These are phyloP conservation scores for Anthrax anthrax DNA, from an alignment of 2,888 invertebrate genomes.

Conservation along the genomic window DNA sequence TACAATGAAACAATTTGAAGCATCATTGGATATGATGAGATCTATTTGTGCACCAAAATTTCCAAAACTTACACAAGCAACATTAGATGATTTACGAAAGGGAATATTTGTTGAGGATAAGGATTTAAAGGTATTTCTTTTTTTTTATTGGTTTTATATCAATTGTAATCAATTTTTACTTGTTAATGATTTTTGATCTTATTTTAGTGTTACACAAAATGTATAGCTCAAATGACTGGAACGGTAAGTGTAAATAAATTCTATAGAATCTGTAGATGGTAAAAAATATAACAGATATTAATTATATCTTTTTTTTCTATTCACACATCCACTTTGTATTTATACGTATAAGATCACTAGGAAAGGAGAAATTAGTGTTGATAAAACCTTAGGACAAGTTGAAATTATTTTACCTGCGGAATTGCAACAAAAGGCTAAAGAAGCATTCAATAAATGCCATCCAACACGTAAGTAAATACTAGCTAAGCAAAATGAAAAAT, in stretches of 20 bases:
- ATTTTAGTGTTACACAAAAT: conserved; percentile 26
- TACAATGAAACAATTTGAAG: conserved; percentile 27
- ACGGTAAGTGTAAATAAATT: too few relatives aligned
- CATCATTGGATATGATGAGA: conserved; percentile 29
- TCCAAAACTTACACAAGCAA: conserved; percentile 19
- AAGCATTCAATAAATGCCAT: conserved; percentile 21
- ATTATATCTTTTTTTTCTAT: too few relatives aligned
- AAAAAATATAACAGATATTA: too few relatives aligned
- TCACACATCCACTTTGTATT: too few relatives aligned
- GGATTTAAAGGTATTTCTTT: conserved; percentile 15
- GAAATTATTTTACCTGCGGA: conserved; percentile 25
- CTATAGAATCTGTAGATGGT: too few relatives aligned
- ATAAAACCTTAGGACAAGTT: conserved; percentile 25
- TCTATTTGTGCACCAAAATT: conserved; percentile 26
- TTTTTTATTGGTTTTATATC: not conserved
- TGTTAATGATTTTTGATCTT: not conserved
- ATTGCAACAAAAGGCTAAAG: conserved; percentile 19
- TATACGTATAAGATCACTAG: conserved; percentile 19
- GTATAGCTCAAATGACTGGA: conserved; percentile 27
- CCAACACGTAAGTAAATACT: conserved; percentile 23
- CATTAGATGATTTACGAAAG: conserved; percentile 21
- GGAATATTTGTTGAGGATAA: conserved; percentile 22
- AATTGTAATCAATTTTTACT: not conserved
- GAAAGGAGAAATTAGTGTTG: conserved; percentile 25
- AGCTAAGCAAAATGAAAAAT: too few relatives aligned